These are phyloP conservation scores for Pygoscelis antarcticus DNA, from an alignment of 2,113 vertebrate genomes.

Conservation along the genomic window DNA sequence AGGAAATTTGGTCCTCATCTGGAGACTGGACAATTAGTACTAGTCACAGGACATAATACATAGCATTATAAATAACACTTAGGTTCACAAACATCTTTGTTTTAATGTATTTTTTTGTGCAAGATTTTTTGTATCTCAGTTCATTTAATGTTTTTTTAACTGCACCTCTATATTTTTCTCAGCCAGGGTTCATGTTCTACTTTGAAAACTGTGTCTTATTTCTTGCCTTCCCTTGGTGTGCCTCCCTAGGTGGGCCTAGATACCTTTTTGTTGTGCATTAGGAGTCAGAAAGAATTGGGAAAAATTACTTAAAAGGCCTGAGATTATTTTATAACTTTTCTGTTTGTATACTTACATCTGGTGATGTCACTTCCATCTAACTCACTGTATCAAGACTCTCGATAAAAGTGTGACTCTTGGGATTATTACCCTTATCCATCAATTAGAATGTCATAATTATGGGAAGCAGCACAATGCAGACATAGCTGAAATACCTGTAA, in stretches of 20 bases:
- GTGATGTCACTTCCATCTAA: not conserved
- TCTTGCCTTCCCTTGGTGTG: not conserved
- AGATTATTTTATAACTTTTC: not conserved
- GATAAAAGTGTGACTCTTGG: not conserved
- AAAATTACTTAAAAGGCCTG: not conserved
- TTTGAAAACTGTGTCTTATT: not conserved
- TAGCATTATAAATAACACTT: not conserved
- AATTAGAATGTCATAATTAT: not conserved
- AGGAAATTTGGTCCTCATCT: not conserved
- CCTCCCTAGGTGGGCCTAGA: not conserved
- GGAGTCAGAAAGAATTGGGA: not conserved
- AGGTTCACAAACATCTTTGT: not conserved
- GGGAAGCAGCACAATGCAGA: not conserved
- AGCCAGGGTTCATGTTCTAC: not conserved
- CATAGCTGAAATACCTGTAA: not conserved
- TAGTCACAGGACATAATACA: not conserved
- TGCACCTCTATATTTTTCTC: not conserved
- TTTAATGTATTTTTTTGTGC: not conserved
- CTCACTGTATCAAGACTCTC: not conserved
- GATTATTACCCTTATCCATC: not conserved
- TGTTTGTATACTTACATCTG: not conserved
- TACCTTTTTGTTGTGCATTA: not conserved
- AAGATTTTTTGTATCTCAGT: not conserved
- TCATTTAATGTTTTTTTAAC: not conserved
- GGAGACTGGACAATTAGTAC: not conserved